Evolutionary conservation across 2,888 invertebrate genomes (phyloP).

Genomic region (Tridacna gigas): DNA sequence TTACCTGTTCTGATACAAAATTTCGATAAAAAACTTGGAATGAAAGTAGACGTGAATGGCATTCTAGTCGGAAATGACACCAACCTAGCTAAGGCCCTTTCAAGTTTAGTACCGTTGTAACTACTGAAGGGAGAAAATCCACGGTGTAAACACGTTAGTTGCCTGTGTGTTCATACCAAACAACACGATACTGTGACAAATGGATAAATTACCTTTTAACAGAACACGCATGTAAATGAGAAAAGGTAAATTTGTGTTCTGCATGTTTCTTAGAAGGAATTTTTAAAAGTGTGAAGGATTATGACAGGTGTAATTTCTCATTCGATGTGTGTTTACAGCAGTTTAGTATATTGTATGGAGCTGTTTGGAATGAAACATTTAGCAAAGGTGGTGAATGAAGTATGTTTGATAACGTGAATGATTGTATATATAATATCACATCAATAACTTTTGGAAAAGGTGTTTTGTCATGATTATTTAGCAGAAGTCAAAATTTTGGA

Average conservation of each 20-base stretch:
- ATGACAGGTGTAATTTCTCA: conserved; percentile 1
- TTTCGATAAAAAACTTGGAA: background rate
- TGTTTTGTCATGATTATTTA: too few relatives aligned
- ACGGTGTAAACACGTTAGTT: conserved; percentile 24
- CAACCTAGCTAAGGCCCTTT: background rate
- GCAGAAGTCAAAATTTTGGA: too few relatives aligned
- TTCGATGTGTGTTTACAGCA: conserved; percentile 9
- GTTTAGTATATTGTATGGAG: background rate
- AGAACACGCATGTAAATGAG: background rate
- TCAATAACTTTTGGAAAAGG: too few relatives aligned
- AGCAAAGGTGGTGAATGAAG: conserved; percentile 16
- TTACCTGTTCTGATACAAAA: background rate
- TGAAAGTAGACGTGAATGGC: too few relatives aligned
- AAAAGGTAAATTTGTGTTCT: background rate
- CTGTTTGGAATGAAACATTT: background rate
- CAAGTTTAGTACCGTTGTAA: conserved; percentile 1
- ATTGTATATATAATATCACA: background rate
- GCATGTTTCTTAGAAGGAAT: background rate
- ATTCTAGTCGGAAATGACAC: background rate
- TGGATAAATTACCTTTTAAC: background rate
- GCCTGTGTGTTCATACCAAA: background rate
- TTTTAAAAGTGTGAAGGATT: background rate
- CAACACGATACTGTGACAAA: conserved; percentile 11
- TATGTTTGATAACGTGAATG: background rate
- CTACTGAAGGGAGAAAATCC: conserved; percentile 32